Evolutionary conservation across 2,888 invertebrate species (phyloP), one percentile per base, ranked within the genome.

Genomic region (Clusia tigrina): DNA sequence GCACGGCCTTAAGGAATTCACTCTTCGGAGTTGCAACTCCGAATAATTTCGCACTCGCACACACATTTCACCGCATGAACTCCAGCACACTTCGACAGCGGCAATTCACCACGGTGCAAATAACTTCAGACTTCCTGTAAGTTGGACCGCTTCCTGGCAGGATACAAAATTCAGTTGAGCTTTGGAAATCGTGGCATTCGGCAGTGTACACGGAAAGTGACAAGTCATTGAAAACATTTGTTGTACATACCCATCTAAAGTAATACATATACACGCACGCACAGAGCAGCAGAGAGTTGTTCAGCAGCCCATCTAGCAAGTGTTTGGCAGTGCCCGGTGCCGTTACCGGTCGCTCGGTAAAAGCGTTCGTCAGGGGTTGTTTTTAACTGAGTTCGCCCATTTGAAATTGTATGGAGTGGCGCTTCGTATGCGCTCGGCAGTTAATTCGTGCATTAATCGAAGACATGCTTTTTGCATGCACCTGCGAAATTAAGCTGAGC

Each of bases 101-200:
- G 15, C 10, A 54, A 48, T 23, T 74, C 77, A 76, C 77, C 76
- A 74, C 77, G 26, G 58, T 46, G 20, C 38, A 65, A 69, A 72
- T 75, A 74, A 68, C 74, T 69, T 65, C 65, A 71, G 64, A 70
- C 64, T 68, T 70, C 64, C 67, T 68, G 68, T 71, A 62, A 58
- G 54, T 51, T 58, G 58, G 67, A 66, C 37, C 63, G 56, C 61
- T 70, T 70, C 67, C 70, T 69, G 71, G 62, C 70, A 71, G 71
- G 71, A 71, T 67, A 69, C 67, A 58, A 67, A 69, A 67, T 68
- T 80, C 77, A 80, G 81, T 80, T 80, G 79, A 80, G 79, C 74
- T 80, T 80, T 80, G 78, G 74, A 76, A 75, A 77, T 74, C 74
- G 75, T 73, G 71, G 71, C 70, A 71, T 74, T 72, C 78, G 77